Evolutionary conservation across 2,888 invertebrate genomes (phyloP).

Genomic region (Glyphotaelius pellucidus): DNA sequence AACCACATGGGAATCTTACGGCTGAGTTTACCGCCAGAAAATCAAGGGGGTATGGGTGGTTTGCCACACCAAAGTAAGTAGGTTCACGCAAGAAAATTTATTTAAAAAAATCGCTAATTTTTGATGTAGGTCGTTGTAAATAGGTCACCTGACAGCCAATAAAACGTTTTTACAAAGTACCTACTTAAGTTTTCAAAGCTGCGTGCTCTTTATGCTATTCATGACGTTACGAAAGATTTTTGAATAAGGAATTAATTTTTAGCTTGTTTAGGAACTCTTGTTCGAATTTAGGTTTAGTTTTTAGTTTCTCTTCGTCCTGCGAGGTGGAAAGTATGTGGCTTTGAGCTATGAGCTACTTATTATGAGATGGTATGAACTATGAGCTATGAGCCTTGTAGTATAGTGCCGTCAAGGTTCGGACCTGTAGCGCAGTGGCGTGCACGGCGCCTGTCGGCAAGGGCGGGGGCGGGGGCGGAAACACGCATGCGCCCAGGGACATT

Average conservation of each 20-base stretch:
- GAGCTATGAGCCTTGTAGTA: background rate
- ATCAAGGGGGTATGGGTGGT: background rate
- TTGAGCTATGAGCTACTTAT: background rate
- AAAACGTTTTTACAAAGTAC: background rate
- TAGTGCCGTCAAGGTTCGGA: conserved; percentile 7
- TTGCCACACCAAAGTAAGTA: background rate
- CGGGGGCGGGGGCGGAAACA: background rate
- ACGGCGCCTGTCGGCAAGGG: background rate
- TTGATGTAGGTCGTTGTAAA: background rate
- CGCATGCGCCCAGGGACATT: conserved; percentile 62
- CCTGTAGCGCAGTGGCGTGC: background rate
- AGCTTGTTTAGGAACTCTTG: background rate
- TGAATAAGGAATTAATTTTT: background rate
- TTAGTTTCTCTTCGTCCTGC: background rate
- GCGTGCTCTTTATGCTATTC: background rate
- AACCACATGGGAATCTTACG: no score
- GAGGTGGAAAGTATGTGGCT: background rate
- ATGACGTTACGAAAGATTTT: background rate
- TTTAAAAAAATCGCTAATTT: background rate
- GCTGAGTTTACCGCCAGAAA: background rate
- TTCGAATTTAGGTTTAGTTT: background rate
- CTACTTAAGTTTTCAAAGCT: background rate
- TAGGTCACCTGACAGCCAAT: background rate
- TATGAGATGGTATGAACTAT: background rate
- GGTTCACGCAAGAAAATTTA: background rate